A percentile compares a stretch with the other conserved stretches of the same genome.
These are phyloP conservation scores for Notospermus geniculatus DNA, from an alignment of 1,140 invertebrate species.

Conservation along the genomic window DNA sequence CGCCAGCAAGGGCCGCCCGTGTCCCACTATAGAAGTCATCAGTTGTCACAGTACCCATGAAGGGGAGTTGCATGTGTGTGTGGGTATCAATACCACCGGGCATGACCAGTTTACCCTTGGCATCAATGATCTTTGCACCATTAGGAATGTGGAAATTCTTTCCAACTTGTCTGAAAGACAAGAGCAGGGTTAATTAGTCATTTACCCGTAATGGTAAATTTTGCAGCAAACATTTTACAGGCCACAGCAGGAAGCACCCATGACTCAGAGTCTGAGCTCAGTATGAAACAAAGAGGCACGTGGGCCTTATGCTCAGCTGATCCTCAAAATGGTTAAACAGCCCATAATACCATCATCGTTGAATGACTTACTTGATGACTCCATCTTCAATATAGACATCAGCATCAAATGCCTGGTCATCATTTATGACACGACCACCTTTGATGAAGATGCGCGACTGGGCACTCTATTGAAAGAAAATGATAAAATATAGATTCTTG, in stretches of 20 bases:
- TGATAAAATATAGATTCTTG: too few relatives aligned
- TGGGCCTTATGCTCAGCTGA: too few relatives aligned
- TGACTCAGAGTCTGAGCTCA: too few relatives aligned
- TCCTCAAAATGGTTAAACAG: too few relatives aligned
- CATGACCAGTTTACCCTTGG: slow-evolving; percentile 74
- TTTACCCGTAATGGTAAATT: too few relatives aligned
- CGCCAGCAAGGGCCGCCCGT: slow-evolving; percentile 82
- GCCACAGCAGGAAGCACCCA: too few relatives aligned
- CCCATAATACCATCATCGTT: slow-evolving; percentile 61
- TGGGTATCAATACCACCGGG: slow-evolving; percentile 86
- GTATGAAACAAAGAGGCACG: too few relatives aligned
- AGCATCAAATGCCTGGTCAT: slow-evolving; percentile 77
- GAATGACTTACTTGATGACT: too few relatives aligned
- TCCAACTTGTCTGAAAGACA: slow-evolving; percentile 66
- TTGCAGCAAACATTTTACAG: too few relatives aligned
- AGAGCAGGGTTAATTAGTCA: too few relatives aligned
- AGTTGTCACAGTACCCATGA: slow-evolving; percentile 75
- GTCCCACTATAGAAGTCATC: slow-evolving; percentile 92
- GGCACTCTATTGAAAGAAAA: too few relatives aligned
- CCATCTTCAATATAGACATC: slow-evolving; percentile 90
- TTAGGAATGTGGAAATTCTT: slow-evolving; percentile 78
- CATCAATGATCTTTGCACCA: slow-evolving; percentile 74
- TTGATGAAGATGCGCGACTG: slow-evolving; percentile 74
- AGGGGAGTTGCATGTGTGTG: slow-evolving; percentile 82
- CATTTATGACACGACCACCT: slow-evolving; percentile 89